These are phyloP conservation scores for Acanthopagrus latus DNA, from an alignment of 2,797 vertebrate genomes.

Conservation along the genomic window DNA sequence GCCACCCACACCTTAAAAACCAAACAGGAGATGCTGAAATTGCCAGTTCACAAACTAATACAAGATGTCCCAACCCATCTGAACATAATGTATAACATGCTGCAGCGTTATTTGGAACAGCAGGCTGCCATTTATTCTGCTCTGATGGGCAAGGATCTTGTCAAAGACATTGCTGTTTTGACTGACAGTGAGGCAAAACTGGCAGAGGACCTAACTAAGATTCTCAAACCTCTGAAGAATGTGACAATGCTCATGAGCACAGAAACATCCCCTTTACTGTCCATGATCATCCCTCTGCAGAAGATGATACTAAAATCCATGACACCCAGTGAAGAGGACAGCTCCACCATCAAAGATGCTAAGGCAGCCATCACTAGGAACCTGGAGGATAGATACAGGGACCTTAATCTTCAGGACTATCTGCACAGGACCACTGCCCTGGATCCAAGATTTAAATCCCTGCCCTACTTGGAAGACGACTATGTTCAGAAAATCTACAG, in stretches of 20 bases:
- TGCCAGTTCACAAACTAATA: too few relatives aligned
- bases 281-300: constrained; percentile 14
- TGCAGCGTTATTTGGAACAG: too few relatives aligned
- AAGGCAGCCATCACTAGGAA: background rate
- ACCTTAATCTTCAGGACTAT: constrained; percentile 16
- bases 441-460: constrained; percentile 50
- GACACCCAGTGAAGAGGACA: constrained; percentile 5
- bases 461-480: constrained; percentile 40
- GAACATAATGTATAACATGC: too few relatives aligned
- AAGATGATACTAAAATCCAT: constrained; percentile 6
- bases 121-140: too few relatives aligned
- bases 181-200: background rate
- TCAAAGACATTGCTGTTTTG: too few relatives aligned
- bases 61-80: too few relatives aligned
- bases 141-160: too few relatives aligned
- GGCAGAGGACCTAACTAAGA: background rate
- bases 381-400: constrained; percentile 1
- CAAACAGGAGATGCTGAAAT: too few relatives aligned
- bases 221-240: background rate
- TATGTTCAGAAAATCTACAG: background rate
- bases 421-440: constrained; percentile 45
- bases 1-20: too few relatives aligned
- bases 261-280: background rate
- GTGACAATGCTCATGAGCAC: background rate
- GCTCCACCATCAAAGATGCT: constrained; percentile 1